Conservation (phyloP, 2,797 vertebrate species). For the Macroramphosus scolopax region DNA sequence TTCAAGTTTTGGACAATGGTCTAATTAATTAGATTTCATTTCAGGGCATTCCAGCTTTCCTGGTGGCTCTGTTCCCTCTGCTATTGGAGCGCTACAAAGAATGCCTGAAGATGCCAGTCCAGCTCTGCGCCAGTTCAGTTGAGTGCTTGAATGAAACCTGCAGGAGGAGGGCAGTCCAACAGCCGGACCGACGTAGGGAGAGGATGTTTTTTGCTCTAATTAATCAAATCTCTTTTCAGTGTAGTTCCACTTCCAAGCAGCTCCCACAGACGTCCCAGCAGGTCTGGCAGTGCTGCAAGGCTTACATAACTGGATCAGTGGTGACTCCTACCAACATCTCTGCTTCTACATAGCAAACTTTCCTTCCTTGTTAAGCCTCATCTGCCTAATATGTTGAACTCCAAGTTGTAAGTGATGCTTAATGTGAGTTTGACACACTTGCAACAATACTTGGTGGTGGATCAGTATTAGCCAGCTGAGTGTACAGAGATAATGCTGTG, state of each 20-base stretch:
- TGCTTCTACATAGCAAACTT: constrained; percentile 23
- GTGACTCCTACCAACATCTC: constrained; percentile 27
- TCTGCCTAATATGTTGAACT: background rate
- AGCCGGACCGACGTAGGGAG: constrained; percentile 20
- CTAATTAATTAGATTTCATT: too few species aligned
- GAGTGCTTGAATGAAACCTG: constrained; percentile 32
- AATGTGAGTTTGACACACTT: too few species aligned
- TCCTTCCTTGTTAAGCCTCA: constrained; percentile 1
- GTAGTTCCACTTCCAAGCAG: constrained; percentile 40
- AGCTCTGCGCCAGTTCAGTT: constrained; percentile 35
- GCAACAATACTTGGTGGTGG: too few species aligned
- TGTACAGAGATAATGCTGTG: too few species aligned
- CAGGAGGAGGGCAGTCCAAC: constrained; percentile 46
- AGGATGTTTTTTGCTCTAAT: constrained; percentile 57
- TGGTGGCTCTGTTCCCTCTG: constrained; percentile 44
- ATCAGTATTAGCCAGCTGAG: too few species aligned
- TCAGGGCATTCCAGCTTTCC: constrained; percentile 33
- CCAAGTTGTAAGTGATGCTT: too few species aligned
- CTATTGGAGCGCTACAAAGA: constrained; percentile 40
- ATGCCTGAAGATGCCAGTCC: constrained; percentile 47
- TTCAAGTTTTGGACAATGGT: too few species aligned
- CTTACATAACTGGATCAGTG: constrained; percentile 60
- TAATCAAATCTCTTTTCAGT: constrained; percentile 56
- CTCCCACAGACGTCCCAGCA: constrained; percentile 35
- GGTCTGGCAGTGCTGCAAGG: constrained; percentile 40